phyloP scores from a whole-genome alignment of 2,888 invertebrate genomes.

The Apodemia mormo region DNA sequence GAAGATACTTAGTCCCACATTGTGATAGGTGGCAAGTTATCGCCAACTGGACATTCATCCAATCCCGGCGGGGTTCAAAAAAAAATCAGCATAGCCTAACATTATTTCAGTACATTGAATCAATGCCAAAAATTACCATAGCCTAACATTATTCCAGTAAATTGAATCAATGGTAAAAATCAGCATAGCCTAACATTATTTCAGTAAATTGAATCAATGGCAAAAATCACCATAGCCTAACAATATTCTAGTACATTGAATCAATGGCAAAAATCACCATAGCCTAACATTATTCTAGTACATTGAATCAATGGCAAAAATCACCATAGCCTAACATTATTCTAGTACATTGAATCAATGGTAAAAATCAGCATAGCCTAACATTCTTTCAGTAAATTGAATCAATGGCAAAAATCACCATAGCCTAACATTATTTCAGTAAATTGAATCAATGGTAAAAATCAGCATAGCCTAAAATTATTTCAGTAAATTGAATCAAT shows the following conservation, averaged over 20 bases:
- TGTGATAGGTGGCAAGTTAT: too few species aligned
- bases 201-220: slow-evolving; percentile 55
- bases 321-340: slow-evolving; percentile 39
- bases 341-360: too few species aligned
- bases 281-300: slow-evolving; percentile 43
- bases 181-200: slow-evolving; percentile 1
- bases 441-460: background rate
- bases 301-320: slow-evolving; percentile 49
- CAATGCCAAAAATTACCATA: slow-evolving; percentile 51
- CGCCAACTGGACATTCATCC: too few species aligned
- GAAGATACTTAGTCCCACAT: too few species aligned
- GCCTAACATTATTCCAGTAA: too few species aligned
- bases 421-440: background rate
- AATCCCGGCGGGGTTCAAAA: too few species aligned
- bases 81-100: too few species aligned
- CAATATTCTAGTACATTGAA: background rate
- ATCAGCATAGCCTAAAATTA: background rate
- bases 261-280: too few species aligned
- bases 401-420: slow-evolving; percentile 51
- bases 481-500: slow-evolving; percentile 12
- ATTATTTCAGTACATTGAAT: slow-evolving; percentile 48
- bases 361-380: too few species aligned
- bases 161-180: too few species aligned
- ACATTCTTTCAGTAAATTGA: slow-evolving; percentile 48
- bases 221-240: slow-evolving; percentile 43